A percentile compares a stretch with the other conserved stretches of the same genome.
Conservation (phyloP, 2,797 vertebrate species). For the Malacoctenus gilli region DNA sequence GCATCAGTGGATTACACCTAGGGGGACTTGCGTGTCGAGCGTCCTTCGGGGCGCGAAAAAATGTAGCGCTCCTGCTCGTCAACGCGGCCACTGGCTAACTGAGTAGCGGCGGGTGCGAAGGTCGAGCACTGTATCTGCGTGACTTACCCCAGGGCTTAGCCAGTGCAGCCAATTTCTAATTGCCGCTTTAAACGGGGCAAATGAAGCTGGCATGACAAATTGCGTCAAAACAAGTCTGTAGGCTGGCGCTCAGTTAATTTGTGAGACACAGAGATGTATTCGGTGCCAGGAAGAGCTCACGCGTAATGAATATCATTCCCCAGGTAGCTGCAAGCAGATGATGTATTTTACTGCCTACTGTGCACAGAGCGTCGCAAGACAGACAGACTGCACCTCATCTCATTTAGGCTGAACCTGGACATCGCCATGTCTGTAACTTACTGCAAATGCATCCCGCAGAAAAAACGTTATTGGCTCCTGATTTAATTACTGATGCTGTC, state of each 20-base stretch:
- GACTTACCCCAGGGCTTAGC: constrained; percentile 74
- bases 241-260: constrained; percentile 65
- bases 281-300: constrained; percentile 59
- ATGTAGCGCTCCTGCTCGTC: constrained; percentile 63
- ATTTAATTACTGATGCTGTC: constrained; percentile 38
- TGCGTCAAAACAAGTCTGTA: constrained; percentile 75
- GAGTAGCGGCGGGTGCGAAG: constrained; percentile 48
- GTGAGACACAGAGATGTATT: constrained; percentile 61
- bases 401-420: constrained; percentile 43
- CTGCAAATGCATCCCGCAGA: constrained; percentile 10
- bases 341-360: constrained; percentile 51
- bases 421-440: constrained; percentile 13
- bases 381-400: constrained; percentile 32
- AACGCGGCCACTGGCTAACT: constrained; percentile 52
- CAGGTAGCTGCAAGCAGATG: constrained; percentile 62
- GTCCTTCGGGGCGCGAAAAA: constrained; percentile 68
- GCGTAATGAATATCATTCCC: constrained; percentile 65
- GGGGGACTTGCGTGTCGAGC: constrained; percentile 58
- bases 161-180: constrained; percentile 68
- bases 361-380: constrained; percentile 36
- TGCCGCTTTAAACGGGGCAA: constrained; percentile 74
- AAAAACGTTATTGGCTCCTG: constrained; percentile 9
- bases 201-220: constrained; percentile 78
- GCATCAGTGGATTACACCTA: constrained; percentile 60
- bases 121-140: constrained; percentile 62